Base-by-base conservation (phyloP, 2,113 vertebrate species). In the Calidris pygmaea region DNA sequence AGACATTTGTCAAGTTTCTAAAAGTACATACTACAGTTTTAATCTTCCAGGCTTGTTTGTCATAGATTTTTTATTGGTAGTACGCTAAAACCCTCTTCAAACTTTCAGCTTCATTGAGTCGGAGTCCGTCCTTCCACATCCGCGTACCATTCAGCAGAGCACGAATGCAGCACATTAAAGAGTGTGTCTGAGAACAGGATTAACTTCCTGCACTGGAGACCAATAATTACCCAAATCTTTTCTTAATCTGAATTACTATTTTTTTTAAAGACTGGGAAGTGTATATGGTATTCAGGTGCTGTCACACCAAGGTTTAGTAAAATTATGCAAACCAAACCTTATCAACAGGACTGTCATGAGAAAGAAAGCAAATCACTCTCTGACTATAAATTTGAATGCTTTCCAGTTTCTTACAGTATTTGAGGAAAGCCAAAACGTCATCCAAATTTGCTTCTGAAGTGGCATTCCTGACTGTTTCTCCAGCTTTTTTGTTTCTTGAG, bases 151-250 rank as follows among this genome's bases (percentile, higher is more conserved):
- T 74, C 65, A 62, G 68, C 10, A 4, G 76, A 80, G 50, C 32
- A 41, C 2, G 1, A 66, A 63, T 55, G 66, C 78, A 78, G 59
- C 41, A 34, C 56, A 19, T 39, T 15, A 3, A 79, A 67, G 56
- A 81, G n/a, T 72, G 12, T 52, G 63, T 73, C 92, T 83, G 87
- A 88, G 92, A 80, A 80, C 41, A 85, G 72, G 82, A 80, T 85
- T 92, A 73, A 58, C 32, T 87, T 91, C 55, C 72, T 77, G 26
- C 62, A 34, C 43, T 76, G 16, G 22, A 91, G 65, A 83, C n/a
- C 34, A 83, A 15, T 76, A 79, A 90, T 70, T 90, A 58, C 41
- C 27, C 23, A 73, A 86, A 84, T 43, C 24, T 90, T 91, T 87
- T 80, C 82, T 80, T 88, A 93, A 86, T 70, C 59, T 26, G 43